A percentile compares a stretch with the other conserved stretches of the same genome.
These are phyloP conservation scores for Vulpes ferrilata DNA, from an alignment of 2,113 vertebrate genomes.

Conservation along the genomic window DNA sequence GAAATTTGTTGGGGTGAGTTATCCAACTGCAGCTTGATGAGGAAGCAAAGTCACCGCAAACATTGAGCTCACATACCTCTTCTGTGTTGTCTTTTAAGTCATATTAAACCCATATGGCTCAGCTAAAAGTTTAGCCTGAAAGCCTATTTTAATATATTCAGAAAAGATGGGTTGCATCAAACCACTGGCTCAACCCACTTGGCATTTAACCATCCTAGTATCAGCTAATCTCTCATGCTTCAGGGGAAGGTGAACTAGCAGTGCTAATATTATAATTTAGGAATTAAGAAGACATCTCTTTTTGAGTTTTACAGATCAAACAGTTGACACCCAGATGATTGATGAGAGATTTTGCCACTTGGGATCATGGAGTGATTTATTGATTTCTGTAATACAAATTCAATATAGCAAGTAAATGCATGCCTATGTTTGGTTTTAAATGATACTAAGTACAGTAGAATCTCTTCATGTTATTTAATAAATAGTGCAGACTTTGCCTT, in stretches of 20 bases:
- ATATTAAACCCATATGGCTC: background rate
- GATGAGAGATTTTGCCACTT: background rate
- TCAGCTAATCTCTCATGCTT: background rate
- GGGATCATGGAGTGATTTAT: background rate
- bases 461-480: background rate
- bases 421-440: background rate
- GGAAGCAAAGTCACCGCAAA: constrained; percentile 3
- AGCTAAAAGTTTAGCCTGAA: background rate
- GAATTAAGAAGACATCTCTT: background rate
- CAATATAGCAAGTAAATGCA: background rate
- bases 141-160: constrained; percentile 41
- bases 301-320: background rate
- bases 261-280: background rate
- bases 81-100: background rate
- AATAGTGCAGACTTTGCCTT: background rate
- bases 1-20: constrained; percentile 95
- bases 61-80: background rate
- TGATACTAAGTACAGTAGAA: background rate
- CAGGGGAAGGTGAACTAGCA: background rate
- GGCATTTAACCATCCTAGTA: background rate
- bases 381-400: constrained; percentile 15
- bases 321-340: background rate
- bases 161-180: background rate
- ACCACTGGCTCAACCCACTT: background rate
- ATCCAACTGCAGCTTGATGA: constrained; percentile 60